Percentiles rank a stretch among this genome's conserved stretches.
Conservation (phyloP, 2,797 vertebrate genomes). For the Propithecus deckenii region DNA sequence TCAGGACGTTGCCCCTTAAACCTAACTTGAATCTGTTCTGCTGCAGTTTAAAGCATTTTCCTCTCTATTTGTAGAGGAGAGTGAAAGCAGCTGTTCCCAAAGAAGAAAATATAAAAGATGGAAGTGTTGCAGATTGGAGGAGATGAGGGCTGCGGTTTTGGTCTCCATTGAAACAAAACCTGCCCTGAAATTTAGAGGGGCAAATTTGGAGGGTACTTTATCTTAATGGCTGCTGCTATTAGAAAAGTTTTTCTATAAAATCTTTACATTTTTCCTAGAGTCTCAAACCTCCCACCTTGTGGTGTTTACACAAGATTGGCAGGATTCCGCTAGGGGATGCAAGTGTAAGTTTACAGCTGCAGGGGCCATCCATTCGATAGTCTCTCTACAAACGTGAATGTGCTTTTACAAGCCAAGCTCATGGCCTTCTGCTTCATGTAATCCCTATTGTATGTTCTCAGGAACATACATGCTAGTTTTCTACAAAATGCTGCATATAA, state of each 20-base stretch:
- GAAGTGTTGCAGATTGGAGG: neutral
- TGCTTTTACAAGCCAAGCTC: neutral
- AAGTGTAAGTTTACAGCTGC: neutral
- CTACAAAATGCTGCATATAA: neutral
- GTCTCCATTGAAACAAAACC: neutral
- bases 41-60: neutral
- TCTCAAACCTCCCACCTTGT: constrained; percentile 6
- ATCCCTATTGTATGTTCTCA: neutral
- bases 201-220: neutral
- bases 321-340: neutral
- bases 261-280: neutral
- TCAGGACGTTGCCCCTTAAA: neutral
- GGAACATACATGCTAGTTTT: accelerated
- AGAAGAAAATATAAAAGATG: neutral
- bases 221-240: neutral
- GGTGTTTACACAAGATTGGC: neutral
- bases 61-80: neutral
- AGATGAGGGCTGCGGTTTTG: neutral
- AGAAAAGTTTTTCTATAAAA: neutral
- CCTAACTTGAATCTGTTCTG: neutral
- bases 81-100: neutral
- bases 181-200: neutral
- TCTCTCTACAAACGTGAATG: neutral
- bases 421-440: neutral
- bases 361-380: neutral